Evolutionary conservation across 2,888 invertebrate species (phyloP).

Genomic region (Doris montereyensis): DNA sequence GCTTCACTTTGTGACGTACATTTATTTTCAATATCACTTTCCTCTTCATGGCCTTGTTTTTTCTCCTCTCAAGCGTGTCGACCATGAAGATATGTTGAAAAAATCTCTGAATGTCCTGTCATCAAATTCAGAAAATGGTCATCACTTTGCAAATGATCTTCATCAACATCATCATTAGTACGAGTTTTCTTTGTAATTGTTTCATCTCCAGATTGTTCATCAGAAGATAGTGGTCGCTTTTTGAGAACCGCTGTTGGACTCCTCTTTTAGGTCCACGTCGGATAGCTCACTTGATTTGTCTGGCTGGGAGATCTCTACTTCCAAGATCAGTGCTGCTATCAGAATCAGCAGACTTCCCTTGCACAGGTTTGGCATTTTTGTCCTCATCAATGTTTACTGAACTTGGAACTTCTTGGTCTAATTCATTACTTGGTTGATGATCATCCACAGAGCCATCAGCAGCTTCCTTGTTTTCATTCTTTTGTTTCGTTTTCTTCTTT

Average conservation of each 20-base stretch:
- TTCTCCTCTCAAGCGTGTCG: too few relatives aligned
- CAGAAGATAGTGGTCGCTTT: too few relatives aligned
- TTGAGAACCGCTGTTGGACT: too few relatives aligned
- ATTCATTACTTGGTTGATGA: too few relatives aligned
- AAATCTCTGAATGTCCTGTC: too few relatives aligned
- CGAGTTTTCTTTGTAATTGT: background rate
- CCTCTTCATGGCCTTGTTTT: too few relatives aligned
- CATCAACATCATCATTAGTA: background rate
- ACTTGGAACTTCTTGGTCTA: background rate
- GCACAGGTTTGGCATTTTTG: background rate
- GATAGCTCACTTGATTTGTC: too few relatives aligned
- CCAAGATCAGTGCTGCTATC: background rate
- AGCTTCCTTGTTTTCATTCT: conserved; percentile 28
- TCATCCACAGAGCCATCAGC: background rate
- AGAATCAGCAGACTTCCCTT: background rate
- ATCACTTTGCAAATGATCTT: background rate
- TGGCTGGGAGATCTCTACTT: background rate
- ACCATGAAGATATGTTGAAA: too few relatives aligned
- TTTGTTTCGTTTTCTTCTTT: conserved; percentile 43
- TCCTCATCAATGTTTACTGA: background rate
- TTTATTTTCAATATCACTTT: too few relatives aligned
- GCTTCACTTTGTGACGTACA: too few relatives aligned
- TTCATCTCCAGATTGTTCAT: background rate
- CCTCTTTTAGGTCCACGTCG: too few relatives aligned
- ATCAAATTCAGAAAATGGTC: too few relatives aligned